These are phyloP conservation scores for Crotophaga sulcirostris DNA, from an alignment of 2,113 vertebrate genomes.

Conservation along the genomic window DNA sequence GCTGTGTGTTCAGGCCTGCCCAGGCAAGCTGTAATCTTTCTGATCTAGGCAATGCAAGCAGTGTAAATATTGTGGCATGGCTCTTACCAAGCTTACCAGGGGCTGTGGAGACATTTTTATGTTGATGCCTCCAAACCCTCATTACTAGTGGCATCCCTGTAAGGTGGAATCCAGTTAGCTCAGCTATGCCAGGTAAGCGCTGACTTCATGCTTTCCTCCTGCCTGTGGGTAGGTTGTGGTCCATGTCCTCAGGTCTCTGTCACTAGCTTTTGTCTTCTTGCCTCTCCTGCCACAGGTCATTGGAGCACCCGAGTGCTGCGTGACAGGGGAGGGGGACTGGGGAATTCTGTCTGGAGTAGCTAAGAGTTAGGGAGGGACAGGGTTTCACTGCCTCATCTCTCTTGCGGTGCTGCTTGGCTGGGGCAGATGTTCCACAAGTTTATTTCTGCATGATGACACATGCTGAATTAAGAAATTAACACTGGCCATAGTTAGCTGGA, in stretches of 20 bases:
- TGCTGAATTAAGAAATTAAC: not conserved
- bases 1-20: not conserved
- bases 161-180: not conserved
- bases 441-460: not conserved
- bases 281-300: not conserved
- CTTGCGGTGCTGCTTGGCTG: not conserved
- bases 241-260: not conserved
- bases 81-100: not conserved
- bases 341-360: not conserved
- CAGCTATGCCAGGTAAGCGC: not conserved
- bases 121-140: not conserved
- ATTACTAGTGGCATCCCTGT: not conserved
- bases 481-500: not conserved
- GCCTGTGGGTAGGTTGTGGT: not conserved
- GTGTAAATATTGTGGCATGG: not conserved
- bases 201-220: fast-evolving
- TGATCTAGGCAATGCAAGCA: not conserved
- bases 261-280: not conserved
- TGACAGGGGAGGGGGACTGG: not conserved
- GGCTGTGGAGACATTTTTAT: not conserved
- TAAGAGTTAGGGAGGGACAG: not conserved
- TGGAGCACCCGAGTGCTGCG: not conserved
- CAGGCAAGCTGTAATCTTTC: not conserved
- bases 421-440: not conserved
- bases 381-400: not conserved